Conservation (phyloP, 2,888 invertebrate genomes). For the Xylocampa areola region DNA sequence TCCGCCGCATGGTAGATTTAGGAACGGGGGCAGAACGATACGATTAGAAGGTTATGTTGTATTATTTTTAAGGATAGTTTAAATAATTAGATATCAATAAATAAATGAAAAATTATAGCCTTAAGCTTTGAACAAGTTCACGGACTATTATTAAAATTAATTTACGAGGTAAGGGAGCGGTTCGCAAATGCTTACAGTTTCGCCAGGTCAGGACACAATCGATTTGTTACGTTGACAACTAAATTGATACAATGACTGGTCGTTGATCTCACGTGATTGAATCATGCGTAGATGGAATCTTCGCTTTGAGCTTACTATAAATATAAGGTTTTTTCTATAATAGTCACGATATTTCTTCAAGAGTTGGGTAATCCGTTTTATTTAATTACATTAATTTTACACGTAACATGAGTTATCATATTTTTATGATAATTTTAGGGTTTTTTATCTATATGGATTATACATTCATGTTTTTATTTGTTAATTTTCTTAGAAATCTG, state of each 20-base stretch:
- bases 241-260: slow-evolving; percentile 57
- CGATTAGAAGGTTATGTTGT: slow-evolving; percentile 88
- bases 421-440: too few species aligned
- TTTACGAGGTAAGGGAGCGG: slow-evolving; percentile 62
- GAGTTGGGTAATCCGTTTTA: slow-evolving; percentile 2
- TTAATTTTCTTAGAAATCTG: too few species aligned
- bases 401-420: neutral
- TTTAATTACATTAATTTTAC: slow-evolving; percentile 12
- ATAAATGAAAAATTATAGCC: slow-evolving; percentile 73
- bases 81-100: slow-evolving; percentile 75
- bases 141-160: slow-evolving; percentile 65
- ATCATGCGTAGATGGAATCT: slow-evolving; percentile 31
- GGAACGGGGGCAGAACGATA: slow-evolving; percentile 89
- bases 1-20: slow-evolving; percentile 89
- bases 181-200: slow-evolving; percentile 56
- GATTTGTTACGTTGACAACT: slow-evolving; percentile 60
- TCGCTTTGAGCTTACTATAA: slow-evolving; percentile 15
- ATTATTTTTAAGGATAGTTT: slow-evolving; percentile 84
- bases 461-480: too few species aligned
- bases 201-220: slow-evolving; percentile 51
- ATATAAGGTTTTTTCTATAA: slow-evolving; percentile 9
- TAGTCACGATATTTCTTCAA: slow-evolving; percentile 2
- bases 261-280: slow-evolving; percentile 47
- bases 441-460: too few species aligned
- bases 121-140: slow-evolving; percentile 60